These are phyloP conservation scores for Aradus depressus DNA, from an alignment of 2,888 invertebrate species.

Conservation along the genomic window DNA sequence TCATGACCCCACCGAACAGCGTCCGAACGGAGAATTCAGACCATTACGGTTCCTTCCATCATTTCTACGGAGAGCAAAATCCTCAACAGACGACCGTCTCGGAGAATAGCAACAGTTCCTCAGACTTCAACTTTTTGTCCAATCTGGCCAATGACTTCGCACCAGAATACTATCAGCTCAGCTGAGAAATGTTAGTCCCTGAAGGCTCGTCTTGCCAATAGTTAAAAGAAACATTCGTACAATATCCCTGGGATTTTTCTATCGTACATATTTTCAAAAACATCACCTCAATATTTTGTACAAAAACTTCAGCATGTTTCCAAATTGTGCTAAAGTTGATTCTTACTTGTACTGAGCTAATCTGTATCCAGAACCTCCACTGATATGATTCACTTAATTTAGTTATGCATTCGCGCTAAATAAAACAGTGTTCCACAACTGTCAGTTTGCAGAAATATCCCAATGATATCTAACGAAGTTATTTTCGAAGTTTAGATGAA, in stretches of 20 bases:
- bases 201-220: constrained; percentile 14
- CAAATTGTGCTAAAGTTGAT: too few relatives aligned
- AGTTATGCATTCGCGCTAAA: too few relatives aligned
- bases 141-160: constrained; percentile 86
- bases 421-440: too few relatives aligned
- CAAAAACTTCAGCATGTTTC: too few relatives aligned
- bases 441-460: too few relatives aligned
- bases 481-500: neutral
- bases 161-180: constrained; percentile 77
- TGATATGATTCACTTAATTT: too few relatives aligned
- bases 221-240: too few relatives aligned
- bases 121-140: constrained; percentile 86
- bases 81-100: constrained; percentile 41
- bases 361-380: too few relatives aligned
- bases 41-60: constrained; percentile 57
- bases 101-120: constrained; percentile 83
- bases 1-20: constrained; percentile 50
- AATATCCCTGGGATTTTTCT: too few relatives aligned
- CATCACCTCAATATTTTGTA: constrained; percentile 15
- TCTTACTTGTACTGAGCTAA: too few relatives aligned
- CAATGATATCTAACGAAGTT: too few relatives aligned
- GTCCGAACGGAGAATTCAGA: constrained; percentile 49
- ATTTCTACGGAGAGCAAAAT: constrained; percentile 47
- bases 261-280: too few relatives aligned
- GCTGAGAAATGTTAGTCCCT: constrained; percentile 39